phyloP scores from a whole-genome alignment of 1,140 invertebrate species.

The Conus ventricosus region DNA sequence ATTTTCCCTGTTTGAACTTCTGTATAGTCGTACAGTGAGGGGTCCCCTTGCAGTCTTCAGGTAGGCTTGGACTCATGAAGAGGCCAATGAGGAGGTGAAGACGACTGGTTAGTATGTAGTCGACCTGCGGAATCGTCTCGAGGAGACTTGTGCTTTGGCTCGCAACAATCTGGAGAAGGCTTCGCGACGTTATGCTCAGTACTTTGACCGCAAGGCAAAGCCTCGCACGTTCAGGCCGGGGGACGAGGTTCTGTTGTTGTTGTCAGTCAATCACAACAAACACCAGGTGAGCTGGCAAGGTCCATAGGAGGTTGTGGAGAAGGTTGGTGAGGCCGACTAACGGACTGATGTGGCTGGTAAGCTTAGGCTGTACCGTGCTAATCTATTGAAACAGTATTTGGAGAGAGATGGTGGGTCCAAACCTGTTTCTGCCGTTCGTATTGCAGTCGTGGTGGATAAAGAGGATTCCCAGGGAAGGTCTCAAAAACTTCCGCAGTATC shows the following conservation, averaged over 20 bases:
- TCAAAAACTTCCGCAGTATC: too few relatives aligned
- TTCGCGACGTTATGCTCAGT: not conserved
- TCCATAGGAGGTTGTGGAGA: not conserved
- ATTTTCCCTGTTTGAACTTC: constrained; percentile 33
- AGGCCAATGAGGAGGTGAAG: constrained; percentile 41
- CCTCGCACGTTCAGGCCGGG: constrained; percentile 33
- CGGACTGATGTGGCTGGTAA: not conserved
- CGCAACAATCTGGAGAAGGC: constrained; percentile 23
- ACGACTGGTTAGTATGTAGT: constrained; percentile 31
- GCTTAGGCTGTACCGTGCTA: not conserved
- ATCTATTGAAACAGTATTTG: not conserved
- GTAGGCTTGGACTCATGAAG: constrained; percentile 52
- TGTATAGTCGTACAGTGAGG: constrained; percentile 33
- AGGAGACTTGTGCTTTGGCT: constrained; percentile 39
- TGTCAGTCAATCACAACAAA: constrained; percentile 36
- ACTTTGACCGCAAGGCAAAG: constrained; percentile 35
- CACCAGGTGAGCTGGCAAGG: not conserved
- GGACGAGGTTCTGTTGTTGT: constrained; percentile 35
- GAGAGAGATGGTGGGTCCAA: not conserved
- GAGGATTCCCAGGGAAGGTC: too few relatives aligned
- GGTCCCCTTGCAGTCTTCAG: constrained; percentile 37
- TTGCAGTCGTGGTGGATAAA: too few relatives aligned
- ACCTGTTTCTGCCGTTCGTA: too few relatives aligned
- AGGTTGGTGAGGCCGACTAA: not conserved
- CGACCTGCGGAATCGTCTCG: constrained; percentile 29